Conservation (phyloP, 2,797 vertebrate species). For the Squalus acanthias region DNA sequence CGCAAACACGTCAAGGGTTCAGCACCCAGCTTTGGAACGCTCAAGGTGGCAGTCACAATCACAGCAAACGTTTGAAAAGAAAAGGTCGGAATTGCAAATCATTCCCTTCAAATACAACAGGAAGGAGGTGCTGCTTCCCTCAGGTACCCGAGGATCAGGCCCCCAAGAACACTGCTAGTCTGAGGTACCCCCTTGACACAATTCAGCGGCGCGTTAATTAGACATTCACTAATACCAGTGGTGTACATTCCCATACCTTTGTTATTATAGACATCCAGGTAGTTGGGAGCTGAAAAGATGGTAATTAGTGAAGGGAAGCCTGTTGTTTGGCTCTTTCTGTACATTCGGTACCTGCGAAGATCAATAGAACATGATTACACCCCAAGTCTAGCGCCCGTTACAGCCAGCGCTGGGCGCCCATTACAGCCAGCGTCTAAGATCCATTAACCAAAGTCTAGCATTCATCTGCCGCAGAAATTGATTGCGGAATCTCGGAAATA, state of each 20-base stretch:
- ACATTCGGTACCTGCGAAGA: constrained; percentile 85
- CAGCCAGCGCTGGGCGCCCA: background rate
- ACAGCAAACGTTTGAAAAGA: background rate
- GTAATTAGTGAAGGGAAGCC: constrained; percentile 97
- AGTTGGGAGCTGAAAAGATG: constrained; percentile 98
- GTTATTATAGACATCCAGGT: constrained; percentile 99
- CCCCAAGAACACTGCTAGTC: background rate
- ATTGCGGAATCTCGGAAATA: background rate
- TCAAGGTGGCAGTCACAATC: background rate
- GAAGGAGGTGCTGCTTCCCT: background rate
- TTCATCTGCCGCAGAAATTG: background rate
- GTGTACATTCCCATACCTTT: constrained; percentile 73
- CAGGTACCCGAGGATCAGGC: background rate
- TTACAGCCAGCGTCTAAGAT: background rate
- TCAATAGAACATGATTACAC: background rate
- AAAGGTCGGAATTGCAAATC: background rate
- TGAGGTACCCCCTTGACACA: background rate
- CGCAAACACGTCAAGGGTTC: background rate
- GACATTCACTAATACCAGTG: background rate
- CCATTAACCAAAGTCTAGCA: background rate
- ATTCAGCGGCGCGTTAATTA: background rate
- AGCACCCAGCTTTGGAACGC: background rate
- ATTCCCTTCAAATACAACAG: too few relatives aligned
- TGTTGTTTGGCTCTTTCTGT: constrained; percentile 98
- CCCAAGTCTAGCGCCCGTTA: background rate